A percentile compares a stretch with the other conserved stretches of the same genome.
phyloP scores from a whole-genome alignment of 2,888 invertebrate genomes.

The Luffia ferchaultella region DNA sequence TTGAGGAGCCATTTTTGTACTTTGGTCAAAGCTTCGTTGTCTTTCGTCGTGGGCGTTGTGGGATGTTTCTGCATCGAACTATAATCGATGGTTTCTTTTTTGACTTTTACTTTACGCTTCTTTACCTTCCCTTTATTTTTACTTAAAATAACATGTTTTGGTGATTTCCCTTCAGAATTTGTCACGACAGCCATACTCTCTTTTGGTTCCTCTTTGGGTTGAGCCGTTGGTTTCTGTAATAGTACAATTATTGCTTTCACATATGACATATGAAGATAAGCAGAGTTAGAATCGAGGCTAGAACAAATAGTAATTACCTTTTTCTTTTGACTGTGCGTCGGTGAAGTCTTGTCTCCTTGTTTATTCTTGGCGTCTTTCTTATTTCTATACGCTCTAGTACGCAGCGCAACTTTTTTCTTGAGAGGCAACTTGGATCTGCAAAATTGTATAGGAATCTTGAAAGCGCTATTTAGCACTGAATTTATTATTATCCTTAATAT shows the following conservation, averaged over 20 bases:
- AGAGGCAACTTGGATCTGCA: conserved; percentile 85
- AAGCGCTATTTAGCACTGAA: too few relatives aligned
- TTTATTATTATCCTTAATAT: too few relatives aligned
- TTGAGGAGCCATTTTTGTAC: conserved; percentile 88
- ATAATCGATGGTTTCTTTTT: conserved; percentile 83
- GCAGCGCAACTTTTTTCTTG: conserved; percentile 81
- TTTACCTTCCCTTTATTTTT: conserved; percentile 58
- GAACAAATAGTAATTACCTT: conserved; percentile 45
- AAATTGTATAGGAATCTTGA: too few relatives aligned
- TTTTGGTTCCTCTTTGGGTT: conserved; percentile 44
- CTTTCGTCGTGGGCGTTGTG: conserved; percentile 60
- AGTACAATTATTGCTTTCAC: too few relatives aligned
- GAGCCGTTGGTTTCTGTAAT: conserved; percentile 43
- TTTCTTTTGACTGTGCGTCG: conserved; percentile 46
- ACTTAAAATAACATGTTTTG: conserved; percentile 57
- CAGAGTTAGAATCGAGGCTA: too few relatives aligned
- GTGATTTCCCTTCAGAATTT: conserved; percentile 63
- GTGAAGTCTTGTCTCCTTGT: conserved; percentile 48
- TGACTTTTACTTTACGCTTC: conserved; percentile 64
- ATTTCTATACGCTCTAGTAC: conserved; percentile 64
- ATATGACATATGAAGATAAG: too few relatives aligned
- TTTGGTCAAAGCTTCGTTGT: conserved; percentile 71
- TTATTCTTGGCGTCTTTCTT: conserved; percentile 54
- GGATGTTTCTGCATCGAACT: conserved; percentile 72
- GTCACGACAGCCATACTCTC: conserved; percentile 47